A percentile compares a stretch with the other conserved stretches of the same genome.
Evolutionary conservation across 2,113 vertebrate genomes (phyloP).

Genomic region (Oenanthe melanoleuca): DNA sequence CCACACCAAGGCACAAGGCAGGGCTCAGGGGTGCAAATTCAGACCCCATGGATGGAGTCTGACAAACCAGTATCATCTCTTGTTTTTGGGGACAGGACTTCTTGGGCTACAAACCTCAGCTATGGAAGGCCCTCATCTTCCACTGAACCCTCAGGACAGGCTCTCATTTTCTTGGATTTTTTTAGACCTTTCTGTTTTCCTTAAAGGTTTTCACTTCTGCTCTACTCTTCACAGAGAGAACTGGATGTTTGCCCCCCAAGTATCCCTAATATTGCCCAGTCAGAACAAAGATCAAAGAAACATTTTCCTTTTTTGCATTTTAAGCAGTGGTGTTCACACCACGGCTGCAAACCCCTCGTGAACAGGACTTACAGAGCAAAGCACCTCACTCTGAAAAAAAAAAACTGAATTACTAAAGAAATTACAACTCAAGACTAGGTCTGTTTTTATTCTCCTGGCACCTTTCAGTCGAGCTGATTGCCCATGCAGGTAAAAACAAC

Average conservation of each 20-base stretch:
- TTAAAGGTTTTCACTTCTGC: background rate
- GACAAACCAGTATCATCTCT: background rate
- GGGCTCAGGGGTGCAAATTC: background rate
- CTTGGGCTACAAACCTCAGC: background rate
- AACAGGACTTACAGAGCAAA: background rate
- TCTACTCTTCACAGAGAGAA: background rate
- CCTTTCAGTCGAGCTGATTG: background rate
- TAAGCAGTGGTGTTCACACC: background rate
- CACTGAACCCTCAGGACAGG: background rate
- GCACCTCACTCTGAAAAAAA: background rate
- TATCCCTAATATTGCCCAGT: background rate
- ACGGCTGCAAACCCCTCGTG: accelerated
- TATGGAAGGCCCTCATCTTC: background rate
- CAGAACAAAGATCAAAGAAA: background rate
- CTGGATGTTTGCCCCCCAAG: background rate
- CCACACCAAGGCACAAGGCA: accelerated
- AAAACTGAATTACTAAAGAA: background rate
- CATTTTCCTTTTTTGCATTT: background rate
- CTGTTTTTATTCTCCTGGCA: background rate
- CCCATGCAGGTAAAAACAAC: background rate
- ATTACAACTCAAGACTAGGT: background rate
- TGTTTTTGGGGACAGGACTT: accelerated
- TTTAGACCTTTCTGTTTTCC: background rate
- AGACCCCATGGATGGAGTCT: accelerated
- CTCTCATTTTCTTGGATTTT: background rate